Evolutionary conservation across 2,113 vertebrate genomes (phyloP), one percentile per base, ranked within the genome.

Genomic region (Phrynocephalus versicolor): DNA sequence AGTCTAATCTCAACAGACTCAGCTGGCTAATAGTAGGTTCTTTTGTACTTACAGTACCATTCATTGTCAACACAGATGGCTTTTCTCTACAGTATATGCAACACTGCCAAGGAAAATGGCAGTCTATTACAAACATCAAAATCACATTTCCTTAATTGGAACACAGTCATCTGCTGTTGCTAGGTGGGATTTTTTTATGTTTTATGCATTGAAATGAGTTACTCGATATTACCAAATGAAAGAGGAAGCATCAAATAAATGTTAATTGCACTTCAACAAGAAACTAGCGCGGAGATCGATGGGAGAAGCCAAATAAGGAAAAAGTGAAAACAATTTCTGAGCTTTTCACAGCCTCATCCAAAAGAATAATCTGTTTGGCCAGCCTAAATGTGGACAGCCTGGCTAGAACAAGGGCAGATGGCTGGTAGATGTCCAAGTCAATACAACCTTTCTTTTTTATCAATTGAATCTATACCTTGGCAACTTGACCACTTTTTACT

Each of bases 21-120:
- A 98, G 94, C 99, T 99, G 94, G 99, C 98, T 25, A 93, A 94
- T 90, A 99, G 88, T 21, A 99, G 96, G 89, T 51, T 51, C 10
- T 51, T 10, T 51, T 51, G 45, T 51, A 51, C 45, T 51, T 51
- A 51, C 45, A 51, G 45, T 51, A 51, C 45, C 45, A 51, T 6
- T 51, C 45, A 10, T 6, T 51, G 10, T 51, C 45, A 51, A 51
- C 45, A 51, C n/a, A n/a, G n/a, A n/a, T 51, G 45, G 45, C 10
- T 30, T 30, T 7, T 67, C 7, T 2, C 27, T 67, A 27, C 10
- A 51, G 65, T 62, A 83, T 83, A 74, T 8, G 5, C n/a, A 64
- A 13, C 39, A 9, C 55, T 16, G 27, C 62, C 18, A 76, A 73
- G 33, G 62, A 64, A 55, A 58, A 2, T 19, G 25, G 60, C 51